Evolutionary conservation across 2,888 invertebrate genomes (phyloP).

Genomic region (Bhutanitis thaidina): DNA sequence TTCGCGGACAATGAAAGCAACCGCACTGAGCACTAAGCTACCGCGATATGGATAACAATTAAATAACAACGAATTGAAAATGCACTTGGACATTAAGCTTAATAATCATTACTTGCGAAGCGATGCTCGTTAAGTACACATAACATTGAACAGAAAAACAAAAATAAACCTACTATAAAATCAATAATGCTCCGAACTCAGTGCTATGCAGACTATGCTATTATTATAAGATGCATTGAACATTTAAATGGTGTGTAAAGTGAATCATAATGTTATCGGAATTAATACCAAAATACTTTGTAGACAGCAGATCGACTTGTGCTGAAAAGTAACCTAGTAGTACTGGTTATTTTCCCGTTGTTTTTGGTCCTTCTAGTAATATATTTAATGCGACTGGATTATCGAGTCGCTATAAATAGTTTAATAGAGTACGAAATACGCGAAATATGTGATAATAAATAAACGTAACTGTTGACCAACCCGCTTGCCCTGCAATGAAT

Average conservation of each 20-base stretch:
- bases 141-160: no score
- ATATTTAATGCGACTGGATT: conserved; percentile 16
- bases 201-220: neutral
- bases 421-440: neutral
- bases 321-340: neutral
- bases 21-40: no score
- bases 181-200: neutral
- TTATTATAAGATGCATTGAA: neutral
- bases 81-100: no score
- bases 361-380: conserved; percentile 1
- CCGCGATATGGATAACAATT: no score
- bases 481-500: no score
- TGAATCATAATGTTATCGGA: neutral
- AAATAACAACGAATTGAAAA: no score
- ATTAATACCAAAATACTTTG: conserved; percentile 2
- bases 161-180: neutral
- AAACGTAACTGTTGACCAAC: no score
- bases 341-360: conserved; percentile 9
- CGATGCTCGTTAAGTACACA: no score
- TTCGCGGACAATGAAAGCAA: no score
- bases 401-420: conserved; percentile 2
- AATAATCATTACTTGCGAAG: no score
- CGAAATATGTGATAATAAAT: no score
- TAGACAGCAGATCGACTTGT: neutral
- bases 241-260: neutral